Conservation (phyloP, 2,797 vertebrate species). For the Urophycis tenuis region DNA sequence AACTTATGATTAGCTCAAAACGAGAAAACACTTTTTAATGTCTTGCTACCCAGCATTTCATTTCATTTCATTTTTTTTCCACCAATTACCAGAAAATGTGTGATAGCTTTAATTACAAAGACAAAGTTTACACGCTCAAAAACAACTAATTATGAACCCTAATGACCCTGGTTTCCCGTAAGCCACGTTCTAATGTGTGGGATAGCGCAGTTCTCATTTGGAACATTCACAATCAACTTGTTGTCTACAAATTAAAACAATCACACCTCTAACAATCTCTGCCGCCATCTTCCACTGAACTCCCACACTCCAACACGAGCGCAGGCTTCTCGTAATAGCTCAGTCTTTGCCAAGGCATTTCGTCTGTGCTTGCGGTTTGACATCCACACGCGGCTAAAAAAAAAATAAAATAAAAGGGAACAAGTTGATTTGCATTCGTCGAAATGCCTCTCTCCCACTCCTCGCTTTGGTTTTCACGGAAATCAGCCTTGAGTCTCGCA, state of each 20-base stretch:
- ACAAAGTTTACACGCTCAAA: conserved; percentile 25
- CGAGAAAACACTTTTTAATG: conserved; percentile 14
- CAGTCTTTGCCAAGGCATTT: background rate
- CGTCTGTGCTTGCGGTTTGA: background rate
- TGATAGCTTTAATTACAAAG: conserved; percentile 29
- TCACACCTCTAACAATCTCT: conserved; percentile 12
- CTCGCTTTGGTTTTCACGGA: background rate
- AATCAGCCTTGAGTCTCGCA: background rate
- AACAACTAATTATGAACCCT: conserved; percentile 34
- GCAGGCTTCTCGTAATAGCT: conserved; percentile 2
- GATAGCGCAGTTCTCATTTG: conserved; percentile 18
- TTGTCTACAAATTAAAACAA: conserved; percentile 30
- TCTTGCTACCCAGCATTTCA: conserved; percentile 10
- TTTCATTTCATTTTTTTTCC: background rate
- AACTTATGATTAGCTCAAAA: background rate
- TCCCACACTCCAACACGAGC: conserved; percentile 10
- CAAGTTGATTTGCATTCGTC: background rate
- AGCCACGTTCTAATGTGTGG: conserved; percentile 24
- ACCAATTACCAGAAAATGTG: conserved; percentile 33
- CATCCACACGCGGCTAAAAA: too few species aligned
- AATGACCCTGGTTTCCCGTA: conserved; percentile 28
- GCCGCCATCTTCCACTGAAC: conserved; percentile 8
- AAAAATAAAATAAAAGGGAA: background rate
- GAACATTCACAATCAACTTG: conserved; percentile 22
- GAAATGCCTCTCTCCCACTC: conserved; percentile 2